Evolutionary conservation across 1,140 invertebrate species (phyloP).

Genomic region (Ephestia elutella): DNA sequence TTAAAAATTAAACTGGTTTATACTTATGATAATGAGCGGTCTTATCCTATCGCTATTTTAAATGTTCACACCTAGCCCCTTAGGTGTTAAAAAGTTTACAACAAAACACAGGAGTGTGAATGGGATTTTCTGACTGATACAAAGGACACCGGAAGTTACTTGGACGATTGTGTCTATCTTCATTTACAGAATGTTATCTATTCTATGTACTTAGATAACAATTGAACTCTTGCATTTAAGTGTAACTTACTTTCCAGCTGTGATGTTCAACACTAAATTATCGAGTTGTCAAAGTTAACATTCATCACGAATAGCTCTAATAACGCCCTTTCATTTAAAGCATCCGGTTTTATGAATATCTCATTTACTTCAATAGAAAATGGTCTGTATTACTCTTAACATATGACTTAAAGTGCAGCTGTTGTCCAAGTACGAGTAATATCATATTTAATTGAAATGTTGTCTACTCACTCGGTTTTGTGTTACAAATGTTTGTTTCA

Average conservation of each 20-base stretch:
- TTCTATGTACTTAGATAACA: too few species aligned
- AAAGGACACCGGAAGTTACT: conserved; percentile 19
- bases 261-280: conserved; percentile 1
- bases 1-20: too few species aligned
- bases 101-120: too few species aligned
- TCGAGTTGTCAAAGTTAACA: conserved; percentile 1
- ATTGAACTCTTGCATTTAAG: too few species aligned
- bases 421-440: not conserved
- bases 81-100: not conserved
- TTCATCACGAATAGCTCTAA: conserved; percentile 5
- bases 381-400: not conserved
- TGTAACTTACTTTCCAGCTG: not conserved
- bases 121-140: not conserved
- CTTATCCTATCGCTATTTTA: too few species aligned
- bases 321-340: conserved; percentile 15
- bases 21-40: too few species aligned
- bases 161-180: too few species aligned
- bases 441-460: conserved; percentile 25
- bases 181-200: too few species aligned
- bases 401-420: not conserved
- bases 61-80: too few species aligned
- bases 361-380: not conserved
- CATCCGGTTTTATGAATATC: conserved; percentile 14
- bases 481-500: conserved; percentile 20
- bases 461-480: conserved; percentile 40